These are phyloP conservation scores for human DNA, from an alignment of 2,113 vertebrate genomes.

Conservation along the genomic window DNA sequence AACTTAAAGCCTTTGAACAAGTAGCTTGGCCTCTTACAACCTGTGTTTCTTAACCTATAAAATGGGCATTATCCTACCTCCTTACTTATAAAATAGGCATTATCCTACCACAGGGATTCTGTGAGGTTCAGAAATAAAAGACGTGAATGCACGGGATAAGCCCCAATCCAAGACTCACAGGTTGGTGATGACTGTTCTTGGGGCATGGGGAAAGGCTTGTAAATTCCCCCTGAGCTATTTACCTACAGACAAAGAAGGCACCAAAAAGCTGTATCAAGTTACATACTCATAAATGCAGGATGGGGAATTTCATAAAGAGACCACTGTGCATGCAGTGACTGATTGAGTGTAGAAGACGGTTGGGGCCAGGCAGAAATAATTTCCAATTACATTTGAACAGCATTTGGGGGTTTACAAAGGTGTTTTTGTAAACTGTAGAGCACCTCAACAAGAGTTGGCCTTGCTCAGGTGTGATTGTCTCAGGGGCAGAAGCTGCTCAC, in stretches of 20 bases:
- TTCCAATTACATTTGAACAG: slow-evolving; percentile 48
- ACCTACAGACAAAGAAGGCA: slow-evolving; percentile 50
- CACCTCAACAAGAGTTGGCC: neutral
- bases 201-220: neutral
- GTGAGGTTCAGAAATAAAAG: neutral
- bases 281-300: slow-evolving; percentile 45
- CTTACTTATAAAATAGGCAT: neutral
- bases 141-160: neutral
- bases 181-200: slow-evolving; percentile 14
- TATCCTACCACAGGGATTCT: too few relatives aligned
- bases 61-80: neutral
- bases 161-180: neutral
- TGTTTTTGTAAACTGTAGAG: slow-evolving; percentile 37
- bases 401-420: slow-evolving; percentile 41
- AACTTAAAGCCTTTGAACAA: neutral
- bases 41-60: neutral
- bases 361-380: slow-evolving; percentile 34
- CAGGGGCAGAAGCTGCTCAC: neutral
- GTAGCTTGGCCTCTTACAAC: neutral
- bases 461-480: neutral
- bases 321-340: slow-evolving; percentile 65
- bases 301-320: slow-evolving; percentile 56
- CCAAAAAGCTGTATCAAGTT: slow-evolving; percentile 48
- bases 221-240: slow-evolving; percentile 23
- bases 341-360: slow-evolving; percentile 51